A percentile compares a stretch with the other conserved stretches of the same genome.
phyloP scores from a whole-genome alignment of 2,888 invertebrate species.

The Tinea trinotella region DNA sequence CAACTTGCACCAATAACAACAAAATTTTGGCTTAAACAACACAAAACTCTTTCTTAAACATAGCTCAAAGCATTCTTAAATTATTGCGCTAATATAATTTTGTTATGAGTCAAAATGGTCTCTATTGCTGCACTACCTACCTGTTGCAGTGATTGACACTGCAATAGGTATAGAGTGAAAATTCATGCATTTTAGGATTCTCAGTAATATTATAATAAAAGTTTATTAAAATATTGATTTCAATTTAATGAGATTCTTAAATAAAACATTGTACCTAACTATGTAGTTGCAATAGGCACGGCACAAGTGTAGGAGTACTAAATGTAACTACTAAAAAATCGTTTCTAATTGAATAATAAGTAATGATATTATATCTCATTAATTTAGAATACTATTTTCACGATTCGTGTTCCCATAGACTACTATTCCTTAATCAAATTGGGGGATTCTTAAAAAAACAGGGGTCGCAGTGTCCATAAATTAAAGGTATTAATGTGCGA shows the following conservation, averaged over 20 bases:
- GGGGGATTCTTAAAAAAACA: too few relatives aligned
- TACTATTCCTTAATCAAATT: too few relatives aligned
- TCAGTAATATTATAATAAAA: background rate
- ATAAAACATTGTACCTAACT: background rate
- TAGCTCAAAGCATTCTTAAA: conserved; percentile 49
- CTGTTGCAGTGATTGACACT: too few relatives aligned
- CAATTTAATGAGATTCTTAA: background rate
- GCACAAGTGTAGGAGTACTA: background rate
- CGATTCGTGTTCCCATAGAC: too few relatives aligned
- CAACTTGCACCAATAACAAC: conserved; percentile 71
- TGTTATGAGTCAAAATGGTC: too few relatives aligned
- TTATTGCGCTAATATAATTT: conserved; percentile 11
- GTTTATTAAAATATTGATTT: background rate
- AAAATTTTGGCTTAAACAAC: conserved; percentile 68
- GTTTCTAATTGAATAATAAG: background rate
- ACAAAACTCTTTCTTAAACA: conserved; percentile 49
- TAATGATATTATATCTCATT: too few relatives aligned
- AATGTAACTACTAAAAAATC: background rate
- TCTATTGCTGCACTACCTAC: too few relatives aligned
- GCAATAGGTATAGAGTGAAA: background rate
- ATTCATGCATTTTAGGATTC: background rate
- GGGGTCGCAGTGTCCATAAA: too few relatives aligned
- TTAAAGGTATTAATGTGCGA: too few relatives aligned
- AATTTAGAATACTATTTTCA: too few relatives aligned
- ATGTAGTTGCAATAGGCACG: background rate